phyloP scores from a whole-genome alignment of 2,888 invertebrate species.

The Drosophila parthenogenetica region DNA sequence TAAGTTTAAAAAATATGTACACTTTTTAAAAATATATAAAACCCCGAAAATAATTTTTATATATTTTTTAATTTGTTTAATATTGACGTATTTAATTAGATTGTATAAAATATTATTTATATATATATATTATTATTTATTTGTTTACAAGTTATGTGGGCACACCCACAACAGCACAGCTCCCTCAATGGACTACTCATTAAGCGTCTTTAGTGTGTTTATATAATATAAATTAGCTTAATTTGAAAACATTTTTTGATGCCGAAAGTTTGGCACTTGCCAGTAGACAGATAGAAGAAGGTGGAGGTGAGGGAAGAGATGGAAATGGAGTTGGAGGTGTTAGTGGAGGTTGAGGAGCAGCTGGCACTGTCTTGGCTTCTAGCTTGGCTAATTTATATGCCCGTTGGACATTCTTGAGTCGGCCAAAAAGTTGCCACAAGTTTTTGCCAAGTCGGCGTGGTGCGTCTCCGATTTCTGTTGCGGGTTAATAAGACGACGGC shows the following conservation, averaged over 20 bases:
- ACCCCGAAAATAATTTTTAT: too few species aligned
- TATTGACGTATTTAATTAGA: too few species aligned
- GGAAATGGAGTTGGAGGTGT: not conserved
- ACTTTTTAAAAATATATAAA: too few species aligned
- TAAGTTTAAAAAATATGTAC: too few species aligned
- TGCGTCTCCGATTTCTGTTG: constrained; percentile 66
- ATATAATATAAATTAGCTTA: constrained; percentile 81
- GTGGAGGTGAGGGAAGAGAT: not conserved
- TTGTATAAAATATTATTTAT: too few species aligned
- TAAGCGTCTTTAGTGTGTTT: constrained; percentile 78
- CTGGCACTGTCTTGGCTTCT: constrained; percentile 58
- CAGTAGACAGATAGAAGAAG: constrained; percentile 26
- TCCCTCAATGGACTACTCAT: constrained; percentile 59
- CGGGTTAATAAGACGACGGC: constrained; percentile 74
- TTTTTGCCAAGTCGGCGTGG: constrained; percentile 62
- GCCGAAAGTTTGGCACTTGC: constrained; percentile 74
- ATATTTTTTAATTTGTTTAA: too few species aligned
- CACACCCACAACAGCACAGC: constrained; percentile 27
- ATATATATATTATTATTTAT: too few species aligned
- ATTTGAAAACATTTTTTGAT: constrained; percentile 80
- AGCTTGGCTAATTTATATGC: constrained; percentile 77
- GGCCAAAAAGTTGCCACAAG: constrained; percentile 75
- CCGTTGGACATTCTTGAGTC: constrained; percentile 77
- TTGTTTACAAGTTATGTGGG: constrained; percentile 46
- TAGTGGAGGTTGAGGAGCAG: constrained; percentile 16